Conservation (phyloP, 2,888 invertebrate species). For the Synergus itoensis region DNA sequence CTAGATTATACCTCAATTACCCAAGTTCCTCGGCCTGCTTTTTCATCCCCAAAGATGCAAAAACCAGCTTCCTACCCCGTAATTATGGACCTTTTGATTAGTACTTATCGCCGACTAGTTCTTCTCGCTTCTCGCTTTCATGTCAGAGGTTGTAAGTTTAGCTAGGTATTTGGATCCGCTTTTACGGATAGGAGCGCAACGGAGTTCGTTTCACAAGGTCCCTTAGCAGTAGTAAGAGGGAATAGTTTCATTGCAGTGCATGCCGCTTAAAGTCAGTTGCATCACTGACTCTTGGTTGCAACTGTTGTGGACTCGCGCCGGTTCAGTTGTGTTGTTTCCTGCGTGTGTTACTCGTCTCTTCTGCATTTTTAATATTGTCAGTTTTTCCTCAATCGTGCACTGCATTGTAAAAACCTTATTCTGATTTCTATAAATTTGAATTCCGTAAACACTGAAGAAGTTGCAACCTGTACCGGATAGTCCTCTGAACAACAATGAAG, state of each 20-base stretch:
- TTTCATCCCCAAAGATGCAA: not conserved
- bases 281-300: slow-evolving; percentile 60
- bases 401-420: not conserved
- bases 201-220: slow-evolving; percentile 56
- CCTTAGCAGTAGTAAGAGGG: slow-evolving; percentile 60
- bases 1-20: not conserved
- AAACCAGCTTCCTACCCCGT: not conserved
- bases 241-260: slow-evolving; percentile 55
- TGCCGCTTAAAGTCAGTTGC: slow-evolving; percentile 62
- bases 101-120: slow-evolving; percentile 23
- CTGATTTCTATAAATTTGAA: not conserved
- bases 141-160: slow-evolving; percentile 4
- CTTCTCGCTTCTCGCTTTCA: not conserved
- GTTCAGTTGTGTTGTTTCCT: slow-evolving; percentile 42
- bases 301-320: slow-evolving; percentile 47
- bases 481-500: not conserved
- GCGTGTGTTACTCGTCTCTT: not conserved
- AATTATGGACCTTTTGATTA: not conserved
- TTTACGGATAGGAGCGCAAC: slow-evolving; percentile 42
- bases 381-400: not conserved
- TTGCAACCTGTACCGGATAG: not conserved
- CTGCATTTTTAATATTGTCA: not conserved
- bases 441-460: not conserved
- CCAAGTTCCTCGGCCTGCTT: not conserved
- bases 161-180: slow-evolving; percentile 28